Percentiles rank a stretch among this genome's conserved stretches.
phyloP scores from a whole-genome alignment of 2,888 invertebrate genomes.

The Eubasilissa splendida region DNA sequence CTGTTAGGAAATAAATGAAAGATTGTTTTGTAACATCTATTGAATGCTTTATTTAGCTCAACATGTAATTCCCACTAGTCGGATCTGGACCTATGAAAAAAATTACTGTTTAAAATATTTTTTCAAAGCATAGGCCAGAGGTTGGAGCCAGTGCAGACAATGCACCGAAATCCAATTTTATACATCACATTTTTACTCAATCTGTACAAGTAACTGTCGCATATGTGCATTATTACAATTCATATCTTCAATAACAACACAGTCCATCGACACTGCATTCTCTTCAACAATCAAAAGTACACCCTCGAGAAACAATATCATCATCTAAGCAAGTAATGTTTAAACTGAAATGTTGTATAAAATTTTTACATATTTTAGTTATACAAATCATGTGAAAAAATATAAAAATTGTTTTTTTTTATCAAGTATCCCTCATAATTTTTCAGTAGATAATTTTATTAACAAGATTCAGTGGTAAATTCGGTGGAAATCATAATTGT shows the following conservation, averaged over 20 bases:
- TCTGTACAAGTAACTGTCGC: constrained; percentile 37
- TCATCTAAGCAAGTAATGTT: constrained; percentile 3
- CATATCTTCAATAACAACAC: constrained; percentile 15
- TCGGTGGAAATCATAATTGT: neutral
- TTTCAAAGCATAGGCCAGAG: constrained; percentile 52
- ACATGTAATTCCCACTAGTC: constrained; percentile 57
- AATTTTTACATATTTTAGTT: constrained; percentile 28
- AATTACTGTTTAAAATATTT: constrained; percentile 39
- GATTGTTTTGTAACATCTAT: constrained; percentile 48
- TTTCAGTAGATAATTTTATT: constrained; percentile 9
- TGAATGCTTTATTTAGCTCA: constrained; percentile 57
- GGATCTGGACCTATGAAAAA: constrained; percentile 56
- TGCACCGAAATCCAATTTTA: neutral
- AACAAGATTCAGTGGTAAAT: neutral
- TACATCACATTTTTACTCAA: constrained; percentile 11
- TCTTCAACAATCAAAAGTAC: constrained; percentile 23
- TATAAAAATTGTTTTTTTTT: constrained; percentile 26
- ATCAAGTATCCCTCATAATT: neutral
- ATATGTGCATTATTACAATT: constrained; percentile 11
- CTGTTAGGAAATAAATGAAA: constrained; percentile 12
- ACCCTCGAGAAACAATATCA: neutral
- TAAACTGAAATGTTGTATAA: constrained; percentile 14
- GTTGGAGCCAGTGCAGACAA: neutral
- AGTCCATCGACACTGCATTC: neutral
- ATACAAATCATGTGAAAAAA: constrained; percentile 45